These are phyloP conservation scores for Colostygia pectinataria DNA, from an alignment of 2,888 invertebrate genomes.

Conservation along the genomic window DNA sequence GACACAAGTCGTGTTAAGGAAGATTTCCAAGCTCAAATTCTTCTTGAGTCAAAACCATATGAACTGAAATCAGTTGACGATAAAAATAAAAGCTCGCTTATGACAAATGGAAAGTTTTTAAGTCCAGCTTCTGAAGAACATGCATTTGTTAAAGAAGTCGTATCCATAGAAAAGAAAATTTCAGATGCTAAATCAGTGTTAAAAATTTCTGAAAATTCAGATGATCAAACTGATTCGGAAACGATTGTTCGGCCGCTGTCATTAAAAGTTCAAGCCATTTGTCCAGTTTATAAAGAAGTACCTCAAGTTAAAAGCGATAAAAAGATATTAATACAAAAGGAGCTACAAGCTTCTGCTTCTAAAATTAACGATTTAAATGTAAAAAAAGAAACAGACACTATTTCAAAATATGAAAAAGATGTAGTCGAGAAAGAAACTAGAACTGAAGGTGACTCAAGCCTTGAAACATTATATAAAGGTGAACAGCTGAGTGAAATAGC, in stretches of 20 bases:
- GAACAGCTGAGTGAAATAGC: constrained; percentile 3
- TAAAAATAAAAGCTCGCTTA: constrained; percentile 5
- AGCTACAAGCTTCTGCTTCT: background rate
- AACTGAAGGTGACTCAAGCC: background rate
- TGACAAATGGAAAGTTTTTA: constrained; percentile 19
- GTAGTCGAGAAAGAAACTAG: constrained; percentile 41
- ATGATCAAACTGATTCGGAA: background rate
- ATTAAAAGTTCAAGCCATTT: constrained; percentile 4
- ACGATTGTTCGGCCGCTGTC: background rate
- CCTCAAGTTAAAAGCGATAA: background rate
- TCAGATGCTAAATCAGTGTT: constrained; percentile 38
- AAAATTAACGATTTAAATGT: background rate
- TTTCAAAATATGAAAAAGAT: constrained; percentile 40
- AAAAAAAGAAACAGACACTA: background rate
- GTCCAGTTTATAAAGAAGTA: background rate
- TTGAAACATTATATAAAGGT: background rate
- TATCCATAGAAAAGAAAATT: constrained; percentile 21
- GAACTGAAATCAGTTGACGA: background rate
- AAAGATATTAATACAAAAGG: background rate
- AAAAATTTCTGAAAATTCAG: constrained; percentile 35
- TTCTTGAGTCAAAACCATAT: background rate
- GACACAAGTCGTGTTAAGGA: background rate
- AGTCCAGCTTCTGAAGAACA: constrained; percentile 23
- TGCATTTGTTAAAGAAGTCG: constrained; percentile 18
- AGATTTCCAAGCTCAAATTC: background rate